phyloP scores from a whole-genome alignment of 2,797 vertebrate species.

The Petrocephalus sullivani region DNA sequence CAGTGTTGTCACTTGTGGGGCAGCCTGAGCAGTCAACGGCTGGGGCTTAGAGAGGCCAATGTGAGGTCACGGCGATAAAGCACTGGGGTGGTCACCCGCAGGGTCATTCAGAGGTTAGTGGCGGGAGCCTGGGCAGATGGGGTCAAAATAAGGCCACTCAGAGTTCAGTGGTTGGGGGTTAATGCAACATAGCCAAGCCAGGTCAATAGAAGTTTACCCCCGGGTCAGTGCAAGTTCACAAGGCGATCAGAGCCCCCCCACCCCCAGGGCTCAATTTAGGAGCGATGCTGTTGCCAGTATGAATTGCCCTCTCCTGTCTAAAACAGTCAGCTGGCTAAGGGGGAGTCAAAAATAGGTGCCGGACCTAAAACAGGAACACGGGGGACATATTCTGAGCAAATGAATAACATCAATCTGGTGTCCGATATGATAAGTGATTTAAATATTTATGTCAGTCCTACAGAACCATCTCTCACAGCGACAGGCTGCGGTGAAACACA shows the following conservation, averaged over 20 bases:
- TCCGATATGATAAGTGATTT: conserved; percentile 7
- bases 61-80: neutral
- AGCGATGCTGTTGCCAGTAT: neutral
- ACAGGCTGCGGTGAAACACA: neutral
- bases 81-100: neutral
- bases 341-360: neutral
- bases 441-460: conserved; percentile 11
- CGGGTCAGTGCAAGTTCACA: neutral
- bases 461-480: neutral
- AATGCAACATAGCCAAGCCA: neutral
- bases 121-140: neutral
- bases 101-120: neutral
- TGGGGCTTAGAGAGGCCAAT: neutral
- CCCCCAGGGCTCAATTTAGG: neutral
- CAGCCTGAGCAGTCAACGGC: neutral
- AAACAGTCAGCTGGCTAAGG: conserved; percentile 10
- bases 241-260: neutral
- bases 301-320: conserved; percentile 6
- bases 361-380: neutral
- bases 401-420: conserved; percentile 3
- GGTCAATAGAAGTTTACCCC: neutral
- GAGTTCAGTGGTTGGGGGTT: neutral
- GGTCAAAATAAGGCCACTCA: neutral
- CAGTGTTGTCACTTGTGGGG: neutral
- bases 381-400: conserved; percentile 1